These are phyloP conservation scores for Lasioglossum leucozonium DNA, from an alignment of 2,888 invertebrate species.

Conservation along the genomic window DNA sequence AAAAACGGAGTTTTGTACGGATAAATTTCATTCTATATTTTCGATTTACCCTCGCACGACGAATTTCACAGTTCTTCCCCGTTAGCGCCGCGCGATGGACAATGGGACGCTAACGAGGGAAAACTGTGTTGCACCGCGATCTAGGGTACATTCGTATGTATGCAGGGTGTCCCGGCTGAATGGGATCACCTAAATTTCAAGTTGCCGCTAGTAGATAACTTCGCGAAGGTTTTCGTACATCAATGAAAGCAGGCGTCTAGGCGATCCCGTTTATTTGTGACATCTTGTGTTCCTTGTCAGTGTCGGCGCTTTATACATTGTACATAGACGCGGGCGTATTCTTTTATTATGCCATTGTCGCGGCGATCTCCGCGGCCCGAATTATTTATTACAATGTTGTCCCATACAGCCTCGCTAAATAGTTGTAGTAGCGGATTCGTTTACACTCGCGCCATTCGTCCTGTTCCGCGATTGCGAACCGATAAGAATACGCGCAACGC, in stretches of 20 bases:
- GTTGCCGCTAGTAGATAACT: not conserved
- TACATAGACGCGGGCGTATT: constrained; percentile 60
- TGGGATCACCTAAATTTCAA: not conserved
- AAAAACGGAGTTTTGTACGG: not conserved
- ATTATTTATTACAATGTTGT: constrained; percentile 74
- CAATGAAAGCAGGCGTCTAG: not conserved
- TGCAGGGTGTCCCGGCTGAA: not conserved
- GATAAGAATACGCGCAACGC: not conserved
- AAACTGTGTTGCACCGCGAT: not conserved
- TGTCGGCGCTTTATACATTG: constrained; percentile 22
- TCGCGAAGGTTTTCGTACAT: not conserved
- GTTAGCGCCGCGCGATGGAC: not conserved
- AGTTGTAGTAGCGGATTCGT: constrained; percentile 40
- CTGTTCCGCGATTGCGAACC: not conserved
- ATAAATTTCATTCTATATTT: constrained; percentile 2
- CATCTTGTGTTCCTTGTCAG: not conserved
- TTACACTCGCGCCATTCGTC: not conserved
- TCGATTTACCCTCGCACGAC: not conserved
- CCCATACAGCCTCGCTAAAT: constrained; percentile 73
- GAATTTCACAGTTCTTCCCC: not conserved
- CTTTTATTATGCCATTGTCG: constrained; percentile 64
- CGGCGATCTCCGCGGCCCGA: constrained; percentile 57
- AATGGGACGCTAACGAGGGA: not conserved
- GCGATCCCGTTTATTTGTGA: not conserved
- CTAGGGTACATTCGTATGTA: not conserved